Evolutionary conservation across 2,797 vertebrate genomes (phyloP), one percentile per base, ranked within the genome.

Genomic region (Gallinago stenura): DNA sequence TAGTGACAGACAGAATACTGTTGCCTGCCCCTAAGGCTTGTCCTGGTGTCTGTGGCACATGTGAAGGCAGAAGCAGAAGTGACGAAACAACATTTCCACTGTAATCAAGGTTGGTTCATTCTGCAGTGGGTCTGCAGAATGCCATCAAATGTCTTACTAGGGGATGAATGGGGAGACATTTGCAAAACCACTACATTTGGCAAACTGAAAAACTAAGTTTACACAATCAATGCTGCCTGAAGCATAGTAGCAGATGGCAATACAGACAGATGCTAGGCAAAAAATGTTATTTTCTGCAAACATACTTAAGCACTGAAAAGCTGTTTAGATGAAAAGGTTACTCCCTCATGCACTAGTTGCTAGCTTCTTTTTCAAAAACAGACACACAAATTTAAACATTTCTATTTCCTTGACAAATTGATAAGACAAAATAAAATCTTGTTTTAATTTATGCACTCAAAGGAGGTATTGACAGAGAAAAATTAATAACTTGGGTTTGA

Each of bases 251-350:
- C 94, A 96, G 94, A 96, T 95, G 96, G 92, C 83, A 45, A 53
- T 95, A 66, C 56, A 95, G 90, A 70, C 93, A 95, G 90, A 94
- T 82, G 92, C 56, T 93, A 76, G 41, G 51, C 10, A 85, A 94
- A 83, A 93, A 96, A 89, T 66, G 75, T 73, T 85, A 77, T 85
- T 92, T 96, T 95, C 89, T 92, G 68, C 93, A 96, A 94, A 95
- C 82, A 94, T 53, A 33, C 48, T 89, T 61, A 94, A 92, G 75
- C 75, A 80, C 61, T 60, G 82, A 85, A 91, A 93, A 90, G 62
- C 69, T 45, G 5, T 75, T 91, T 57, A 81, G 69, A 94, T 75
- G 8, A 91, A 94, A 95, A 93, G 50, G 79, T 94, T 95, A 57
- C n/a, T 88, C 56, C 61, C 62, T 86, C 41, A 51, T 53, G 37